Evolutionary conservation across 2,888 invertebrate species (phyloP).

Genomic region (Plutella xylostella): DNA sequence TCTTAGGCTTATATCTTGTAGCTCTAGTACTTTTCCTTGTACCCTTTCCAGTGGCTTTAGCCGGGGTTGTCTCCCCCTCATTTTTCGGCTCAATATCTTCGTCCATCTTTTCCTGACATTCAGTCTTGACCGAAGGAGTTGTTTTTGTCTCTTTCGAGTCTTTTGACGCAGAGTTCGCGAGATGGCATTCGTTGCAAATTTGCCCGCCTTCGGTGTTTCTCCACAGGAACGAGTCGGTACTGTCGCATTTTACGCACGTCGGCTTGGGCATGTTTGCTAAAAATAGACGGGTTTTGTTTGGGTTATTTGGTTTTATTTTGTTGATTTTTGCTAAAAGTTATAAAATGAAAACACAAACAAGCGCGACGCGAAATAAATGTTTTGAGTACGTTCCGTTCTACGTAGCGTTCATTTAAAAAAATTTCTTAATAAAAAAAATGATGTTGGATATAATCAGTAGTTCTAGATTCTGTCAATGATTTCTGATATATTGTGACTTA

Average conservation of each 20-base stretch:
- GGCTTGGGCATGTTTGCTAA: conserved; percentile 63
- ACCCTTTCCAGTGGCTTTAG: conserved; percentile 60
- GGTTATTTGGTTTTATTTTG: neutral
- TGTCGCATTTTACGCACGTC: conserved; percentile 77
- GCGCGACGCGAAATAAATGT: neutral
- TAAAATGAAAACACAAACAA: neutral
- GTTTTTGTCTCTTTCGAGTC: conserved; percentile 36
- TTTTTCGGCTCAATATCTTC: conserved; percentile 35
- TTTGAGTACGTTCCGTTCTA: neutral
- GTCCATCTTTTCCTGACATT: conserved; percentile 40
- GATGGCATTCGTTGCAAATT: conserved; percentile 81
- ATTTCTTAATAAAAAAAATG: neutral
- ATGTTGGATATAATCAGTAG: too few species aligned
- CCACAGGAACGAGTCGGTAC: conserved; percentile 80
- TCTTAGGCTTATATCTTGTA: conserved; percentile 65
- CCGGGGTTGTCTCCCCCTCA: conserved; percentile 49
- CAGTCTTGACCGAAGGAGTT: conserved; percentile 31
- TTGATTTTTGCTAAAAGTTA: neutral
- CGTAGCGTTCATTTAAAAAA: neutral
- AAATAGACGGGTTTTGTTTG: too few species aligned
- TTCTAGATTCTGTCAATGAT: neutral
- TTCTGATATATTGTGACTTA: neutral
- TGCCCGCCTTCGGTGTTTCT: conserved; percentile 79
- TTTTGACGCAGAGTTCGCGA: conserved; percentile 45
- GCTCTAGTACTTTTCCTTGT: conserved; percentile 72